Percentiles rank a stretch among this genome's conserved stretches.
phyloP scores from a whole-genome alignment of 1,140 invertebrate genomes.

The Bombus confusus region DNA sequence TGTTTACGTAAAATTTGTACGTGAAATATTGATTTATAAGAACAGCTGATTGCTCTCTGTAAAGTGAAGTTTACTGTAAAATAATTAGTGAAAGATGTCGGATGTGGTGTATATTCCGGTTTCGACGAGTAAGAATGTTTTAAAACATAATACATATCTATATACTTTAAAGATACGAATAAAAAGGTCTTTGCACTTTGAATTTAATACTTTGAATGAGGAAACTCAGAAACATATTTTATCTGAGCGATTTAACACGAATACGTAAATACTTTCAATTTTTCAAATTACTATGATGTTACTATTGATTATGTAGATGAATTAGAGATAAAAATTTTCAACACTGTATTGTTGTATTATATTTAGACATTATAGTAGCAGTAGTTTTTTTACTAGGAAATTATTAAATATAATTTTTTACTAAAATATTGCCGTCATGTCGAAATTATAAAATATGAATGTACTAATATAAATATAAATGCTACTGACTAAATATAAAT shows the following conservation, averaged over 20 bases:
- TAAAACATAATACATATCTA: background rate
- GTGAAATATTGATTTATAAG: background rate
- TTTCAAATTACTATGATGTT: background rate
- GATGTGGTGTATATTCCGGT: background rate
- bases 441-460: no score
- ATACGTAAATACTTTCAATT: background rate
- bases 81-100: constrained; percentile 6
- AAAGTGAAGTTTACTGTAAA: background rate
- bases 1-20: background rate
- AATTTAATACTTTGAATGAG: background rate
- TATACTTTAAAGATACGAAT: no score
- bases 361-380: no score
- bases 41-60: no score
- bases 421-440: no score
- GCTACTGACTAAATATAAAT: no score
- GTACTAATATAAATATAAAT: no score
- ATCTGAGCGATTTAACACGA: no score
- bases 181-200: background rate
- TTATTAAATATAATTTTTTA: no score
- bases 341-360: no score
- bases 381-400: background rate
- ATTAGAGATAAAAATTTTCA: background rate
- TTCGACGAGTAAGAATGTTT: constrained; percentile 10
- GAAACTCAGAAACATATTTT: no score
- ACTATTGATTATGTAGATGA: background rate